These are phyloP conservation scores for Clarias magur DNA, from an alignment of 2,113 vertebrate species.

Conservation along the genomic window DNA sequence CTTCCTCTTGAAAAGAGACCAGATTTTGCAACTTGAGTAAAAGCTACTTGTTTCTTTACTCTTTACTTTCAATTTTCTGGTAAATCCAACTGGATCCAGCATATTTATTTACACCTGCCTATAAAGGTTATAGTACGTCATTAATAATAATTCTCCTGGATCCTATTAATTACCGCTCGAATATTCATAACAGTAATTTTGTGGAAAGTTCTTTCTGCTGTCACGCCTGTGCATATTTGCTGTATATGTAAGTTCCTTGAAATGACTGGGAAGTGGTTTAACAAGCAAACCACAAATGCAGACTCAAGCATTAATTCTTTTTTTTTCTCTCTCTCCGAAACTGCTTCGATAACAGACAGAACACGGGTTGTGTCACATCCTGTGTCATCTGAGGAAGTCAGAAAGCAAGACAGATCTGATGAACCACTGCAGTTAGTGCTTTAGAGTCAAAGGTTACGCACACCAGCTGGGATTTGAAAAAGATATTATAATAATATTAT, in stretches of 20 bases:
- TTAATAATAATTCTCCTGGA: background rate
- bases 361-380: slow-evolving; percentile 72
- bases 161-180: too few relatives aligned
- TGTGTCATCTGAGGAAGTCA: slow-evolving; percentile 73
- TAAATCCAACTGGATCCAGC: background rate
- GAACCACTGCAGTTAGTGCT: slow-evolving; percentile 39
- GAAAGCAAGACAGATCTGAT: slow-evolving; percentile 45
- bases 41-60: slow-evolving; percentile 2
- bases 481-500: too few relatives aligned
- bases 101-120: background rate
- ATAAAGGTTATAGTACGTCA: background rate
- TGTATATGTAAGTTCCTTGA: slow-evolving; percentile 57
- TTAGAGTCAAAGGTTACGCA: slow-evolving; percentile 31
- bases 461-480: background rate
- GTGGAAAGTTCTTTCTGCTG: background rate
- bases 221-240: background rate
- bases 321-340: slow-evolving; percentile 61
- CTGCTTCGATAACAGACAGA: slow-evolving; percentile 57
- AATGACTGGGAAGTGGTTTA: slow-evolving; percentile 50
- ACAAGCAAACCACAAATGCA: slow-evolving; percentile 59
- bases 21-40: slow-evolving; percentile 44
- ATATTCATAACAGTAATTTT: background rate
- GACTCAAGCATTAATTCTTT: slow-evolving; percentile 58
- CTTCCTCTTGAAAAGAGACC: slow-evolving; percentile 41
- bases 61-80: background rate